Base-by-base conservation (phyloP, 2,113 vertebrate species). In the Mungos mungo region DNA sequence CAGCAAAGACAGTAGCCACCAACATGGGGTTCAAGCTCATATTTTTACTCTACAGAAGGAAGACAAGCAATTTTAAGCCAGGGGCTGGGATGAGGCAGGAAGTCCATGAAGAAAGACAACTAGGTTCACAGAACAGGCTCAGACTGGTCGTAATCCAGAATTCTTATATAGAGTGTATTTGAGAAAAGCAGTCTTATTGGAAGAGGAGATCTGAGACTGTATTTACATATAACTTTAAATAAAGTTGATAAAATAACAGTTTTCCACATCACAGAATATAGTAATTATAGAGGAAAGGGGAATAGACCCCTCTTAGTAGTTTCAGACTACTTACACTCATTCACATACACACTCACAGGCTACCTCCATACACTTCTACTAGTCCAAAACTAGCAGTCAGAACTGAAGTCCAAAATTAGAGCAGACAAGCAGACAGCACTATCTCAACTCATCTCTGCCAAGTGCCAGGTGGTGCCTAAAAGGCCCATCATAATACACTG, bases 341-440 rank as follows among this genome's bases (percentile, higher is more conserved):
- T 18, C 29, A 69, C 27, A 47, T 25, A 25, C 80, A 41, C 9
- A 50, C 60, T 41, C 35, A 80, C 13, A 81, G 23, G 12, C 8
- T 66, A 23, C 50, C 69, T 76, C 63, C 33, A 85, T 18, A 31
- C 6, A 81, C 54, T 76, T 45, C 27, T 14, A 16, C 45, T 60
- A 63, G 31, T 9, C 27, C 45, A 18, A 96, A 96, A 79, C 38
- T 27, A 89, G 45, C 21, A 45, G 68, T 91, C 77, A 89, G 19
- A 95, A 93, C 7, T 92, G 16, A 96, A 95, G 25, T 57, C 5
- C 47, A 91, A 83, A 95, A 82, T 79, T 82, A 77, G 29, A 33
- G 7, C 57, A 86, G 68, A 63, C 21, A 88, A 81, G 38, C 66
- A 85, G 27, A 14, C 35, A 90, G 35, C 11, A 69, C 85, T 76